Evolutionary conservation across 2,113 vertebrate genomes (phyloP).

Genomic region (Pollimyrus isidori): DNA sequence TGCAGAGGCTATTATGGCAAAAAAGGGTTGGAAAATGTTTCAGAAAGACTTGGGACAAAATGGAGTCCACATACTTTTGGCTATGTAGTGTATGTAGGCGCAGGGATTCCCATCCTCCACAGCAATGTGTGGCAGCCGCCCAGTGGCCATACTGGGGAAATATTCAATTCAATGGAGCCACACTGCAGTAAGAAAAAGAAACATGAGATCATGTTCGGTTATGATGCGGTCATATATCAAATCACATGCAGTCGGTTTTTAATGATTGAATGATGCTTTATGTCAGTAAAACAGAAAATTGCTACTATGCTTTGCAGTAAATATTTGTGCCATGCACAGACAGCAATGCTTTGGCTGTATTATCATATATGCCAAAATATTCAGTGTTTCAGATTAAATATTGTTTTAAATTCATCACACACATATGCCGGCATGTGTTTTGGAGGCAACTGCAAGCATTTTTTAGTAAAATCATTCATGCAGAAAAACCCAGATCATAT

Average conservation of each 20-base stretch:
- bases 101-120: not conserved
- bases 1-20: not conserved
- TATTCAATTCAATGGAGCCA: not conserved
- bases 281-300: not conserved
- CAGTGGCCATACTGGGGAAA: not conserved
- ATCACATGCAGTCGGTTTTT: not conserved
- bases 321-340: not conserved
- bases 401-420: not conserved
- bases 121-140: not conserved
- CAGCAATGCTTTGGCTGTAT: not conserved
- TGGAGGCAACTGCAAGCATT: not conserved
- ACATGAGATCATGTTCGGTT: not conserved
- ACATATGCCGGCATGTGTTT: not conserved
- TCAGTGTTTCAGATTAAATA: not conserved
- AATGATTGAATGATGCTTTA: not conserved
- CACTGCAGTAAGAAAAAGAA: not conserved
- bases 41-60: not conserved
- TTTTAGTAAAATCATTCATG: not conserved
- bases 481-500: not conserved
- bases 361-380: not conserved
- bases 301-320: not conserved
- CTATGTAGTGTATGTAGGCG: not conserved
- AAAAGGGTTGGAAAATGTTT: not conserved
- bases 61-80: not conserved
- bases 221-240: not conserved